These are phyloP conservation scores for Rhagium mordax DNA, from an alignment of 2,888 invertebrate genomes.

Conservation along the genomic window DNA sequence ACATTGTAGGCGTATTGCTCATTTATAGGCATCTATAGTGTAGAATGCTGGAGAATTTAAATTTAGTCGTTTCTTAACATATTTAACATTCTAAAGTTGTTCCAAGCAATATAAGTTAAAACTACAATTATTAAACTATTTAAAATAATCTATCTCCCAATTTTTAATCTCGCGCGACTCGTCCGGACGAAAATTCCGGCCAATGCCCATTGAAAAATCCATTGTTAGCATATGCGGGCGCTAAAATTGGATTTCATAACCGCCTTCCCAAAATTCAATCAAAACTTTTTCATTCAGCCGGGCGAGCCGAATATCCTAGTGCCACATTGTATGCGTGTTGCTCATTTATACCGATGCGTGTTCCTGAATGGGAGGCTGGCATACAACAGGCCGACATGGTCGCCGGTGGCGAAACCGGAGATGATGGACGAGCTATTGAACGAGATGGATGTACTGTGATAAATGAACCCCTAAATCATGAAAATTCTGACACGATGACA, in stretches of 20 bases:
- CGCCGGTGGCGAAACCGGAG: conserved; percentile 24
- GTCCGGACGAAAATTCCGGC: not conserved
- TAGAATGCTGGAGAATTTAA: not conserved
- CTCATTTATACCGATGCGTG: not conserved
- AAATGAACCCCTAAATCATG: conserved; percentile 59
- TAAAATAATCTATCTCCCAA: no score
- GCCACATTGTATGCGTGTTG: not conserved
- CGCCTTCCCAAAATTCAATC: conserved; percentile 41
- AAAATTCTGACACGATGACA: conserved; percentile 56
- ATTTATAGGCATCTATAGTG: conserved; percentile 2
- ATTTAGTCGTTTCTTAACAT: no score
- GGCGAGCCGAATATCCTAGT: not conserved
- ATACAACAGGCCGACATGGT: conserved; percentile 15
- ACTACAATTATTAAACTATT: no score
- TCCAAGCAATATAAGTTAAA: no score
- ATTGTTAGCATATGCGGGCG: not conserved
- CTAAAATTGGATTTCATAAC: conserved; percentile 35
- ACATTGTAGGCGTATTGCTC: conserved; percentile 6
- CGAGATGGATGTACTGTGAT: conserved; percentile 57
- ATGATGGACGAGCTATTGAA: conserved; percentile 62
- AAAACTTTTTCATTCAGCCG: conserved; percentile 25
- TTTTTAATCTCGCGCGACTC: not conserved
- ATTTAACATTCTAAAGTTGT: not conserved
- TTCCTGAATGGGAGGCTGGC: conserved; percentile 2
- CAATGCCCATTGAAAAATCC: not conserved